phyloP scores from a whole-genome alignment of 2,888 invertebrate genomes.

The Prenolepis imparis region DNA sequence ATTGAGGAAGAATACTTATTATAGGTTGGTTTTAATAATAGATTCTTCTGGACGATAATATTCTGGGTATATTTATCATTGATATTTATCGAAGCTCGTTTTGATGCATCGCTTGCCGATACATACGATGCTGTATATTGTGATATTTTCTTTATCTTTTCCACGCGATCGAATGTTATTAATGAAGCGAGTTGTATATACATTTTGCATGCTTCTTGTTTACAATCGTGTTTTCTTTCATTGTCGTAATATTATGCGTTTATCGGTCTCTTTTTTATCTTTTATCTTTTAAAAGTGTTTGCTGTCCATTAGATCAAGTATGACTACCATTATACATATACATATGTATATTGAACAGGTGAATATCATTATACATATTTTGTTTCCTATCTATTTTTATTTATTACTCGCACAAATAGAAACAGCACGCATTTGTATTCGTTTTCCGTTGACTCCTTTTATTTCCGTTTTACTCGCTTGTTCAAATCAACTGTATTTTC shows the following conservation, averaged over 20 bases:
- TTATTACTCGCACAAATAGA: background rate
- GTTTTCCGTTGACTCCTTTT: background rate
- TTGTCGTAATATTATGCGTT: background rate
- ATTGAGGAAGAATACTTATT: background rate
- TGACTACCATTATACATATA: background rate
- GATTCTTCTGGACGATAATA: conserved; percentile 9
- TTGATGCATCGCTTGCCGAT: conserved; percentile 27
- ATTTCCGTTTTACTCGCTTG: conserved; percentile 19
- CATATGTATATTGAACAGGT: background rate
- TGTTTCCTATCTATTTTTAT: conserved; percentile 10
- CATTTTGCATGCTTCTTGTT: conserved; percentile 29
- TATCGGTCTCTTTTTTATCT: background rate
- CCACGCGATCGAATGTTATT: conserved; percentile 43
- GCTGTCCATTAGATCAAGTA: conserved; percentile 20
- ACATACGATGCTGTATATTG: background rate
- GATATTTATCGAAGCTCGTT: conserved; percentile 12
- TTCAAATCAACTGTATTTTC: conserved; percentile 52
- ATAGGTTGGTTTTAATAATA: background rate
- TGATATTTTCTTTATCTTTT: conserved; percentile 26
- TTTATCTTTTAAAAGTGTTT: conserved; percentile 23
- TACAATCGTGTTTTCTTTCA: conserved; percentile 9
- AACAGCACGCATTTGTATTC: background rate
- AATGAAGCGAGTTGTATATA: conserved; percentile 19
- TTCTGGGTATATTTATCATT: background rate
- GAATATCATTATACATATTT: conserved; percentile 18